Conservation (phyloP, 2,888 invertebrate genomes). For the Deilephila porcellus region DNA sequence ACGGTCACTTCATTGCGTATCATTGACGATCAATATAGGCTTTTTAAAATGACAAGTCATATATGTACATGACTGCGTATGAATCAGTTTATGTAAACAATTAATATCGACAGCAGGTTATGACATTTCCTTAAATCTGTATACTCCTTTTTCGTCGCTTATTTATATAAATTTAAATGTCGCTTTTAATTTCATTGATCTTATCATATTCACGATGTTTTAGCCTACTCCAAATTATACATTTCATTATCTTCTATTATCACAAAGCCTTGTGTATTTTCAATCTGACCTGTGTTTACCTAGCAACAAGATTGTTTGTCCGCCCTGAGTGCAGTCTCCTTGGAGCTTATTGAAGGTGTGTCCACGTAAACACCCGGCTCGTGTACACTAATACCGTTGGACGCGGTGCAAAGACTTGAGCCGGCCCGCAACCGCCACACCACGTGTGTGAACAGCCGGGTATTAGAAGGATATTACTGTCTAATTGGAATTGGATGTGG, state of each 20-base stretch:
- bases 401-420: background rate
- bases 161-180: too few species aligned
- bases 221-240: too few species aligned
- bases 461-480: background rate
- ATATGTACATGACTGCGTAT: background rate
- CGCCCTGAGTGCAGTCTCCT: background rate
- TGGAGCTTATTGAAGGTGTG: background rate
- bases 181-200: too few species aligned
- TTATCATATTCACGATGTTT: too few species aligned
- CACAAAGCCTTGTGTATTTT: background rate
- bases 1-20: slow-evolving; percentile 11
- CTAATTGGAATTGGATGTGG: too few species aligned
- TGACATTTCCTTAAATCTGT: too few species aligned
- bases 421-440: background rate
- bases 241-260: too few species aligned
- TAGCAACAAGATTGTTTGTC: background rate
- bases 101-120: too few species aligned
- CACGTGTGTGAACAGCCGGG: background rate
- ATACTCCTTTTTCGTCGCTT: too few species aligned
- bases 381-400: background rate
- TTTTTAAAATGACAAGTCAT: background rate
- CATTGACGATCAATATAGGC: background rate
- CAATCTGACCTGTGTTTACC: background rate
- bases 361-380: background rate
- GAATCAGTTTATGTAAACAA: background rate